phyloP scores from a whole-genome alignment of 2,888 invertebrate genomes.

The Flexamia atlantica region DNA sequence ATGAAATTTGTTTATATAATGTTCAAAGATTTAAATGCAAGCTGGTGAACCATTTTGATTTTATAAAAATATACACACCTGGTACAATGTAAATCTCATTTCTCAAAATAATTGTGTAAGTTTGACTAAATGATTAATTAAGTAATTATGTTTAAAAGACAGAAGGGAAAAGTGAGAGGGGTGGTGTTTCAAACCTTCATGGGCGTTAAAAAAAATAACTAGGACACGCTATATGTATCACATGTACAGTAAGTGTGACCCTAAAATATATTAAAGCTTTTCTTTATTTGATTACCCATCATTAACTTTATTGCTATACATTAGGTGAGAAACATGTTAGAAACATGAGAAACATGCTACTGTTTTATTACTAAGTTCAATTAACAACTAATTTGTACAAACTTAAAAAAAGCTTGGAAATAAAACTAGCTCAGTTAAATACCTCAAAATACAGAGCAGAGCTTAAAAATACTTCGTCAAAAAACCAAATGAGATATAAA shows the following conservation, averaged over 20 bases:
- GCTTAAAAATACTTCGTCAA: conserved; percentile 7
- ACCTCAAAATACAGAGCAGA: conserved; percentile 12
- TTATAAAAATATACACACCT: no score
- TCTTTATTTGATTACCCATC: conserved; percentile 23
- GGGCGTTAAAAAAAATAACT: conserved; percentile 5
- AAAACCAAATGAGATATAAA: neutral
- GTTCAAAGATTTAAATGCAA: no score
- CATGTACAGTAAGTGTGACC: conserved; percentile 23
- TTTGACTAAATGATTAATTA: no score
- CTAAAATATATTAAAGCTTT: conserved; percentile 41
- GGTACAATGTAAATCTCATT: no score
- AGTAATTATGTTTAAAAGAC: no score
- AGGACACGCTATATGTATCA: conserved; percentile 15
- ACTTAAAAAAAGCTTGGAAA: neutral
- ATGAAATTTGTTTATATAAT: no score
- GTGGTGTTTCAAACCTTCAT: conserved; percentile 32
- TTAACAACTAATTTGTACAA: neutral
- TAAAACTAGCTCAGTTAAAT: neutral
- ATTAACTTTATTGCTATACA: conserved; percentile 44
- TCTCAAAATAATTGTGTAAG: no score
- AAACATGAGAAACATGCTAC: no score
- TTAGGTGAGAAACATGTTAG: conserved; percentile 6
- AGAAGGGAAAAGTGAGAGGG: conserved; percentile 1
- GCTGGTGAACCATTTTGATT: no score
- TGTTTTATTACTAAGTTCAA: neutral